Evolutionary conservation across 2,113 vertebrate species (phyloP), one percentile per base, ranked within the genome.

Genomic region (Coptodon rendalli): DNA sequence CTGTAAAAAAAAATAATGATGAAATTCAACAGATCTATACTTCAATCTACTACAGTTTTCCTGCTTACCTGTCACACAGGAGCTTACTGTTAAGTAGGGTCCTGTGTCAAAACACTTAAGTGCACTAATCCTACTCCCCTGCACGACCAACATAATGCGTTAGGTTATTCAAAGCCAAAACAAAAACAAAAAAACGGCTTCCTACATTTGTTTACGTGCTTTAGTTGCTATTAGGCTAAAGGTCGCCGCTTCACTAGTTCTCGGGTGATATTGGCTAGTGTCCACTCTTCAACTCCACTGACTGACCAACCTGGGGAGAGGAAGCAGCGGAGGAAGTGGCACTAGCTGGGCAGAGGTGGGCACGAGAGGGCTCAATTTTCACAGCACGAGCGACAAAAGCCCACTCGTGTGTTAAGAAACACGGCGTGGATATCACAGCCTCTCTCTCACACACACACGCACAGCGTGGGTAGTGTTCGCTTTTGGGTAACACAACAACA

Each of bases 271-370:
- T 16, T 27, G 48, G 29, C 80, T 45, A 29, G 22, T 13, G 17
- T 31, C 63, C 78, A n/a, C 19, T 43, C 43, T 27, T 43, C 52
- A 86, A 84, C 83, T 81, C 80, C 24, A 38, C 40, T 9, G 43
- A 34, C 29, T 36, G 71, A 71, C 43, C 36, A 16, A 61, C 53
- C 34, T 43, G 19, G 38, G 16, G 31, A 31, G 22, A 29, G 53
- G 43, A 29, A 86, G 81, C 76, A 84, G 82, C 13, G 16, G 80
- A 12, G 38, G 43, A 80, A 61, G 86, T 83, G 89, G 73, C 87
- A 50, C 54, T 84, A 87, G 85, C 66, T 73, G 34, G 82, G 53
- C 85, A 91, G 80, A 87, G 84, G 86, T 87, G 83, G 53, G 79
- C 80, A 84, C 4, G 87, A 78, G 66, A 36, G 82, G 84, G 61